These are phyloP conservation scores for Etheostoma nigrum DNA, from an alignment of 2,797 vertebrate genomes.

Conservation along the genomic window DNA sequence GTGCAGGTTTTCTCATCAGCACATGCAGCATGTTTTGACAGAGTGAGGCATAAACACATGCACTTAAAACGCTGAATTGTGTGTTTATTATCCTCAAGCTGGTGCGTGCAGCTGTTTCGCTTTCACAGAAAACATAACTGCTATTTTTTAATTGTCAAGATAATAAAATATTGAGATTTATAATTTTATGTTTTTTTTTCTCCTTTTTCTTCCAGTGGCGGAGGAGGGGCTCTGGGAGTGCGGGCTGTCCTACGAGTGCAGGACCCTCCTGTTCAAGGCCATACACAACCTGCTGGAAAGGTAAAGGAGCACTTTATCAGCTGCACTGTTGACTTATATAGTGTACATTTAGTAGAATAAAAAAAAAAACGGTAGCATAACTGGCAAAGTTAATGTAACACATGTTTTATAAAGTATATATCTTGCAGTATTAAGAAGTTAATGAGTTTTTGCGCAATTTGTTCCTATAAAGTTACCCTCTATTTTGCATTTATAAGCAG, in stretches of 20 bases:
- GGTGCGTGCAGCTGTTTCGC: slow-evolving; percentile 56
- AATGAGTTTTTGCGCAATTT: not conserved
- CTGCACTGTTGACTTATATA: slow-evolving; percentile 11
- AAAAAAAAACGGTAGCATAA: slow-evolving; percentile 22
- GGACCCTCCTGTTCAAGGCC: slow-evolving; percentile 98
- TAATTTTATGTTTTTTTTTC: slow-evolving; percentile 14
- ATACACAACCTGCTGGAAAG: slow-evolving; percentile 98
- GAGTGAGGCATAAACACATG: slow-evolving; percentile 51
- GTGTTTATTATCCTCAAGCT: slow-evolving; percentile 58
- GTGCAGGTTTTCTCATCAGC: slow-evolving; percentile 60
- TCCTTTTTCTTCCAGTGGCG: slow-evolving; percentile 85
- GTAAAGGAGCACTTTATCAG: slow-evolving; percentile 76
- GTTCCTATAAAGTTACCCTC: not conserved
- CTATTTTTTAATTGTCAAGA: slow-evolving; percentile 9
- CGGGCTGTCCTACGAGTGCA: slow-evolving; percentile 96
- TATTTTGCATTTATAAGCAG: not conserved
- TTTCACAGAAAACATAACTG: slow-evolving; percentile 20
- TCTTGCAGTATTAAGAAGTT: not conserved
- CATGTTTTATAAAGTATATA: slow-evolving; percentile 1
- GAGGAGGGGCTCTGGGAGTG: slow-evolving; percentile 98
- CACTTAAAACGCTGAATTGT: slow-evolving; percentile 35
- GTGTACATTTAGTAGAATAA: not conserved
- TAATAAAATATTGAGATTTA: slow-evolving; percentile 17
- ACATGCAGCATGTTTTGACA: slow-evolving; percentile 61
- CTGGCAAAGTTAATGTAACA: not conserved